phyloP scores from a whole-genome alignment of 1,140 invertebrate species.

The Drosophila chauvacae region DNA sequence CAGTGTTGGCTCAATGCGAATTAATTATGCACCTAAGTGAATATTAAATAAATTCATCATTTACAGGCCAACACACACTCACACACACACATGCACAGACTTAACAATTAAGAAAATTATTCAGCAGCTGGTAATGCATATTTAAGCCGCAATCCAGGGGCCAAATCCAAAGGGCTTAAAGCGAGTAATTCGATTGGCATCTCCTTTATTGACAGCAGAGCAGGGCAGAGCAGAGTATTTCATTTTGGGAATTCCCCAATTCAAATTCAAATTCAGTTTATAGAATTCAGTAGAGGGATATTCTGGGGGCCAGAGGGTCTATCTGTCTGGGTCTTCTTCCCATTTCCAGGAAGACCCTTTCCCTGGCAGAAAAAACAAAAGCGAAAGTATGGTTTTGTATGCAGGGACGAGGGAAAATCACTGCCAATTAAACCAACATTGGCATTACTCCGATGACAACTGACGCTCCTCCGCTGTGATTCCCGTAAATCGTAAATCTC shows the following conservation, averaged over 20 bases:
- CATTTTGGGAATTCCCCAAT: not conserved
- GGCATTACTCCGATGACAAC: conserved; percentile 28
- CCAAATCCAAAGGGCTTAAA: conserved; percentile 19
- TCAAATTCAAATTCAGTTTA: conserved; percentile 7
- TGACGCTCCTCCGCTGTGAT: conserved; percentile 4
- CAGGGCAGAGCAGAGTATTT: not conserved
- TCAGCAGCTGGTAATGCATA: conserved; percentile 31
- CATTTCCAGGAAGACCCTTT: not conserved
- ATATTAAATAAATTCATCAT: conserved; percentile 58
- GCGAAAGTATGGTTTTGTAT: not conserved
- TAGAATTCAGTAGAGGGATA: conserved; percentile 13
- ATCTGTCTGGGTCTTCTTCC: not conserved
- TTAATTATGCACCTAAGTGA: conserved; percentile 54
- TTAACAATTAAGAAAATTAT: conserved; percentile 40
- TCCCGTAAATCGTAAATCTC: conserved; percentile 10
- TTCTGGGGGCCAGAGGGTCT: not conserved
- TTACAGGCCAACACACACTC: not conserved
- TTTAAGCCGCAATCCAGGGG: conserved; percentile 23
- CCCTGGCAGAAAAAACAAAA: not conserved
- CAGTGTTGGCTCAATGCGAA: conserved; percentile 26
- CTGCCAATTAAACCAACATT: conserved; percentile 18
- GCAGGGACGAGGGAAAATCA: not conserved
- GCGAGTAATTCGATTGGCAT: conserved; percentile 39
- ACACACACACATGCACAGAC: not conserved
- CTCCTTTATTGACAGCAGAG: conserved; percentile 32